Conservation (phyloP, 2,113 vertebrate species). For the Indri indri region DNA sequence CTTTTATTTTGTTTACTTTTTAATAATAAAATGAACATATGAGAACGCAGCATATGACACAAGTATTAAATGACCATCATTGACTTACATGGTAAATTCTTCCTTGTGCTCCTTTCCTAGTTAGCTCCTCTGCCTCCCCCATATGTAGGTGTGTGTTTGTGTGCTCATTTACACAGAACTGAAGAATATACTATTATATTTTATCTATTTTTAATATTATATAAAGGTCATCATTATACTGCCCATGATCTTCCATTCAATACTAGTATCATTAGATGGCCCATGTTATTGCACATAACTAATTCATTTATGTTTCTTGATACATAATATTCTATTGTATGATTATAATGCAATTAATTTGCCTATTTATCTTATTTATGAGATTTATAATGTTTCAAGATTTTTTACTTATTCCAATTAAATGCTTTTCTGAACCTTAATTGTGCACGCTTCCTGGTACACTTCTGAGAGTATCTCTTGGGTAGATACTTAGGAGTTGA, state of each 20-base stretch:
- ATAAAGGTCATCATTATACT: not conserved
- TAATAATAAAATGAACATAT: not conserved
- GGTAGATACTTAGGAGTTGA: not conserved
- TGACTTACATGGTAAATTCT: not conserved
- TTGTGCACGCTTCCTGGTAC: not conserved
- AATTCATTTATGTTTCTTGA: not conserved
- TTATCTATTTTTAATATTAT: not conserved
- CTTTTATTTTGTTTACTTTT: not conserved
- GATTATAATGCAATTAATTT: not conserved
- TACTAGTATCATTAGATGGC: not conserved
- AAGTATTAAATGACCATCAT: not conserved
- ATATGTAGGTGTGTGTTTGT: too few relatives aligned
- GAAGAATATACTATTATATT: not conserved
- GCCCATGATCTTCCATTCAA: not conserved
- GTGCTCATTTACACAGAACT: not conserved
- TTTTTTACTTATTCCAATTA: not conserved
- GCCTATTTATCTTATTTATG: not conserved
- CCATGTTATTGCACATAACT: not conserved
- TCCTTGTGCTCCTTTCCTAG: not conserved
- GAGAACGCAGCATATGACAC: not conserved
- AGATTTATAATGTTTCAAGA: not conserved
- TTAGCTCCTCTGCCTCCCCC: too few relatives aligned
- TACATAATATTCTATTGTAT: not conserved
- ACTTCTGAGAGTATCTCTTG: not conserved
- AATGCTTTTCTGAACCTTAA: not conserved